A percentile compares a stretch with the other conserved stretches of the same genome.
These are phyloP conservation scores for Poeciliopsis paucimaculata DNA, from an alignment of 2,797 vertebrate genomes.

Conservation along the genomic window DNA sequence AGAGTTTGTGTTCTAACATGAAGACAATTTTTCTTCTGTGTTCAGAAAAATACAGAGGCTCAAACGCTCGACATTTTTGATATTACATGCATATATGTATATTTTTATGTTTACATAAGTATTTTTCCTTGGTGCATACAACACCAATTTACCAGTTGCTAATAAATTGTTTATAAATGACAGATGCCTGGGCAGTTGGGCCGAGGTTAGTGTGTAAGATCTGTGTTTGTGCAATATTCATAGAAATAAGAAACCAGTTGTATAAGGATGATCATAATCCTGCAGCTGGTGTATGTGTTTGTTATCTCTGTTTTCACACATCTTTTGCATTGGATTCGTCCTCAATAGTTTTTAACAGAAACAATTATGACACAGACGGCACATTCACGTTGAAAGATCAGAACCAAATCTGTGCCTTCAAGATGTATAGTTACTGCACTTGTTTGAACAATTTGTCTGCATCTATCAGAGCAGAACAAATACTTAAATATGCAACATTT, in stretches of 20 bases:
- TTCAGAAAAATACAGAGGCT: neutral
- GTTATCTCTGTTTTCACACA: neutral
- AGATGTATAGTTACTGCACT: neutral
- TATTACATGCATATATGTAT: neutral
- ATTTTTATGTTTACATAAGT: neutral
- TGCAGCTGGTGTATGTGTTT: neutral
- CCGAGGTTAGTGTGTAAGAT: neutral
- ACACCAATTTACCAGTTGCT: neutral
- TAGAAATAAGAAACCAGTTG: neutral
- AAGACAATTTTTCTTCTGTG: neutral
- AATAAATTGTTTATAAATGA: neutral
- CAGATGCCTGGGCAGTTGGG: neutral
- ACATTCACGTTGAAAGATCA: neutral
- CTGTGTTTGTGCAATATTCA: neutral
- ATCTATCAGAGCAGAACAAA: neutral
- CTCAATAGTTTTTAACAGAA: neutral
- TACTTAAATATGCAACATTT: neutral
- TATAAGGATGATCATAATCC: neutral
- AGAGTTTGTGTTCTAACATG: neutral
- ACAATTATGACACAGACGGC: neutral
- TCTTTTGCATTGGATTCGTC: neutral
- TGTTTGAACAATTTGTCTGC: neutral
- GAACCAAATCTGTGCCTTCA: neutral
- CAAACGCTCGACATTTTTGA: neutral
- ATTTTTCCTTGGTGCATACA: neutral